Base-by-base conservation (phyloP, 2,113 vertebrate genomes). In the Engraulis encrasicolus region DNA sequence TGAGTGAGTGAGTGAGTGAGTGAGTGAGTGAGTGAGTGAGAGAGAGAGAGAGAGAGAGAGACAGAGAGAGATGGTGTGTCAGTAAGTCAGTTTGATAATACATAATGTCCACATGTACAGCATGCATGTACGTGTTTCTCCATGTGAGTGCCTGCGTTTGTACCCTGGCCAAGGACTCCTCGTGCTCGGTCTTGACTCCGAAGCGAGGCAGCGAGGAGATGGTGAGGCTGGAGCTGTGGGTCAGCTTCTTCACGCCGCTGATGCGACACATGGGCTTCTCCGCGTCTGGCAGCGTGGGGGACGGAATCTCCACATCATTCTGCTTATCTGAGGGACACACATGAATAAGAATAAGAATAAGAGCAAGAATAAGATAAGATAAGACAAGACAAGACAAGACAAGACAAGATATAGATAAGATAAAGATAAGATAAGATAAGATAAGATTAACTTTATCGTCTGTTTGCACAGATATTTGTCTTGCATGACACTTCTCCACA, bases 261-360 rank as follows among this genome's bases (percentile, higher is more conserved):
- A 98, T 98, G 90, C 97, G 97, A 89, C 96, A 96, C 97, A 97
- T 97, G 84, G 96, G 97, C 88, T 96, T 95, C 85, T 97, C 97
- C 50, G 91, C 91, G 79, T 97, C 96, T 87, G 96, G 96, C 90
- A 93, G 91, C 0, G 95, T 96, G 34, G 97, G 96, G 14, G 96
- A 96, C 0, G 96, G 96, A 85, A 98, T 97, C 88, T 98, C 97
- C 88, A 97, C 96, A 15, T 98, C 97, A 0, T 98, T 97, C 92
- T 98, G 96, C 90, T 98, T 98, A 92, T 98, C 97, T 98, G 90
- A 23, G 85, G 52, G 37, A n/a, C n/a, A n/a, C n/a, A n/a, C n/a
- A n/a, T n/a, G n/a, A n/a, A n/a, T n/a, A n/a, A n/a, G n/a, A n/a
- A n/a, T n/a, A n/a, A n/a, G n/a, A n/a, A n/a, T n/a, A n/a, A n/a